Base-by-base conservation (phyloP, 2,888 invertebrate species). In the Drosophila phalerata region DNA sequence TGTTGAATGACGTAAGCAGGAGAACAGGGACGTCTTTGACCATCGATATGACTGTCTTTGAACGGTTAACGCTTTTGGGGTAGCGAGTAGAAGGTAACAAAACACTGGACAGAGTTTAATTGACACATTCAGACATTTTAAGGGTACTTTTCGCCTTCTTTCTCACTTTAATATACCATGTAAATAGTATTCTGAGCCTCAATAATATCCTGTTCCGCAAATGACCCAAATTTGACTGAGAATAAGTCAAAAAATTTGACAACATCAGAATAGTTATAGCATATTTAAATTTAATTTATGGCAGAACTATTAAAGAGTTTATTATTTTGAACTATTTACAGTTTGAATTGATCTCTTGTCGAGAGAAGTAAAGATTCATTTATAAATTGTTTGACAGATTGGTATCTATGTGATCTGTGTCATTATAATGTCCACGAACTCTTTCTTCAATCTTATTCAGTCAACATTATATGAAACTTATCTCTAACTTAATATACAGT, bases 1-100 rank as follows among this genome's bases (percentile, higher is more conserved):
- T 13, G 17, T 45, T 42, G 56, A 45, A 47, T 79, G 70, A 79
- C 74, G 78, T 76, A 76, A 76, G 68, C 78, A 53, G 28, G 61
- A 28, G 51, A 22, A 22, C 6, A 13, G 30, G 30, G 9, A 40
- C 47, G 22, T 51, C 49, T 60, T 60, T 60, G 48, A 60, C 60
- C 60, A 60, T 53, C 43, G 57, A 77, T 73, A 64, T 55, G 68
- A 52, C 53, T 55, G 52, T 64, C 61, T 37, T 58, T 69, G 40
- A 68, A 48, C 47, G 38, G 34, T 22, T 61, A 32, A 30, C 34
- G 56, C 51, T 47, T 58, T 70, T 57, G 65, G 71, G 76, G 76
- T 67, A 53, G 58, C 13, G 32, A n/a, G 13, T 42, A 17, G 3
- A n/a, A 19, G 28, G 37, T 25, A 60, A 30, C 13, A 34, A 11